These are phyloP conservation scores for Keiferia lycopersicella DNA, from an alignment of 2,888 invertebrate genomes.

Conservation along the genomic window DNA sequence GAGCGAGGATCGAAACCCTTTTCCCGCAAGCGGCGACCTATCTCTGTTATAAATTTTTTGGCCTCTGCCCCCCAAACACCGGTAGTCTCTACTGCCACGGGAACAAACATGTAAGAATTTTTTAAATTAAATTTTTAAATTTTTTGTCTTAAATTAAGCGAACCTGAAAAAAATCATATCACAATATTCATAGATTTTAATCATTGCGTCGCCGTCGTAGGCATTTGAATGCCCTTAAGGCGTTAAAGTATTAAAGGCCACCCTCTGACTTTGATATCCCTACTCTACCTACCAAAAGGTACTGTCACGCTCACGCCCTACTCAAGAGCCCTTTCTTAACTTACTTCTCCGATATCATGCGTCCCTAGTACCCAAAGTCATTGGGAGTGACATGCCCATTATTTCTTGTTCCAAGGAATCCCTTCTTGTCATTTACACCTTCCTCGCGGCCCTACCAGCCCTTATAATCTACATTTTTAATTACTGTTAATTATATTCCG, in stretches of 20 bases:
- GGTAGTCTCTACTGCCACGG: too few relatives aligned
- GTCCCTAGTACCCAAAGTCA: conserved; percentile 78
- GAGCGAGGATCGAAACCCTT: too few relatives aligned
- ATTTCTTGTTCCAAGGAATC: conserved; percentile 71
- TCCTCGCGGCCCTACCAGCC: conserved; percentile 41
- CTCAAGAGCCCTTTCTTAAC: conserved; percentile 43
- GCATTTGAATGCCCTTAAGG: not conserved
- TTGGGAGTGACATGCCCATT: conserved; percentile 83
- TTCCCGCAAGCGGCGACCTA: too few relatives aligned
- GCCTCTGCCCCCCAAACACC: too few relatives aligned
- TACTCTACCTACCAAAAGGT: conserved; percentile 10
- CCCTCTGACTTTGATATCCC: conserved; percentile 19
- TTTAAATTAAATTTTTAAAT: too few relatives aligned
- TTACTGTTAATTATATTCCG: conserved; percentile 52
- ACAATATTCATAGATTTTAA: too few relatives aligned
- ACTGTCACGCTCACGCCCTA: conserved; percentile 25
- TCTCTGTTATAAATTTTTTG: too few relatives aligned
- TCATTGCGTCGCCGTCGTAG: too few relatives aligned
- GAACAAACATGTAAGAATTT: too few relatives aligned
- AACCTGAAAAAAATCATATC: too few relatives aligned
- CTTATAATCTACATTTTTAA: conserved; percentile 55
- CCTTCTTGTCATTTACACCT: conserved; percentile 73
- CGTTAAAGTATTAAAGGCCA: conserved; percentile 8
- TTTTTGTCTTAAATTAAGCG: too few relatives aligned
- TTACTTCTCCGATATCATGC: conserved; percentile 56